These are phyloP conservation scores for Ibycter americanus DNA, from an alignment of 2,797 vertebrate species.

Conservation along the genomic window DNA sequence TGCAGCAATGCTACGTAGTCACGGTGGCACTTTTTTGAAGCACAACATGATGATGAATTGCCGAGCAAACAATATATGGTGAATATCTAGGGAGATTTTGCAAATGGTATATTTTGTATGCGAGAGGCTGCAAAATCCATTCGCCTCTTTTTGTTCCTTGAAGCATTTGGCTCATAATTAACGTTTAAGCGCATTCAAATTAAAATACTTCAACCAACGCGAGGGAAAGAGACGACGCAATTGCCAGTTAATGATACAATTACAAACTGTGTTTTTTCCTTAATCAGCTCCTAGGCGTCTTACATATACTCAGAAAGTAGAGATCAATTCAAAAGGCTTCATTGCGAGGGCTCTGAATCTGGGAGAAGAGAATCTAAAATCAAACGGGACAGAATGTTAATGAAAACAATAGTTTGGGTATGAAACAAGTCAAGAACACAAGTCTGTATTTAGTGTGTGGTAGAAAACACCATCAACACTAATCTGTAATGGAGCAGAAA, in stretches of 20 bases:
- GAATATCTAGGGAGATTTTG: not conserved
- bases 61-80: accelerated
- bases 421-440: not conserved
- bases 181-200: not conserved
- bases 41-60: accelerated
- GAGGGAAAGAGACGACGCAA: not conserved
- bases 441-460: not conserved
- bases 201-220: constrained; percentile 13
- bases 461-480: not conserved
- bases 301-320: not conserved
- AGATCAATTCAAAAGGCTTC: not conserved
- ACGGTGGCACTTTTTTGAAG: not conserved
- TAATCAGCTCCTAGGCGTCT: not conserved
- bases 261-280: constrained; percentile 19
- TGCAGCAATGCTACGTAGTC: accelerated
- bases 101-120: not conserved
- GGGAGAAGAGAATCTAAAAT: not conserved
- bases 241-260: constrained; percentile 43
- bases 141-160: not conserved
- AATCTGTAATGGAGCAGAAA: not conserved
- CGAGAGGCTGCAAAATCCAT: not conserved
- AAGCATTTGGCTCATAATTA: constrained; percentile 48
- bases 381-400: not conserved
- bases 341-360: not conserved
- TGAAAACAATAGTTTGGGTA: not conserved